A percentile compares a stretch with the other conserved stretches of the same genome.
Evolutionary conservation across 2,888 invertebrate genomes (phyloP).

Genomic region (Hypercompe scribonia): DNA sequence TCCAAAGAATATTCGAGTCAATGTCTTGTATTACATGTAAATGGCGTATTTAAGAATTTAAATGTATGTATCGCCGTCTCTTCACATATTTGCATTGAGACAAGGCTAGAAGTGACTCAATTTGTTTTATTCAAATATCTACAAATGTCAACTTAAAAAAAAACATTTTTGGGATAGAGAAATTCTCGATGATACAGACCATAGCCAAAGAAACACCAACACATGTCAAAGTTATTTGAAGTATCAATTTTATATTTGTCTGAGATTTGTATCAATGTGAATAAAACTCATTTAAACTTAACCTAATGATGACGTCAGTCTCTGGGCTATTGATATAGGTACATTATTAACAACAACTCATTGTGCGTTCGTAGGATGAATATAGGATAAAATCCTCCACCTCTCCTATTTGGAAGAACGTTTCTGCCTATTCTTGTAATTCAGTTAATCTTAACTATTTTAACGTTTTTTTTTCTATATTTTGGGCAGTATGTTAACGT

Average conservation of each 20-base stretch:
- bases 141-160: neutral
- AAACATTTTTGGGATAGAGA: neutral
- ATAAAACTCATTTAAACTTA: neutral
- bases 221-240: neutral
- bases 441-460: neutral
- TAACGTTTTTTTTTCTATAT: too few species aligned
- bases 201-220: neutral
- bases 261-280: neutral
- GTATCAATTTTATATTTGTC: neutral
- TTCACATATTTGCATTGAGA: slow-evolving; percentile 48
- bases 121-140: slow-evolving; percentile 15
- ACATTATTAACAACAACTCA: neutral
- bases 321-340: neutral
- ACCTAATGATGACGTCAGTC: neutral
- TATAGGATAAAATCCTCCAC: neutral
- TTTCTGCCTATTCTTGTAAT: too few species aligned
- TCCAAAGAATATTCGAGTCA: slow-evolving; percentile 53
- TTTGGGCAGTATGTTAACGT: too few species aligned
- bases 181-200: neutral
- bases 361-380: neutral
- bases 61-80: slow-evolving; percentile 53
- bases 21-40: slow-evolving; percentile 41
- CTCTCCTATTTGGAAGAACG: neutral
- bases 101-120: slow-evolving; percentile 54
- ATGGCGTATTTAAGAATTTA: slow-evolving; percentile 59